A percentile compares a stretch with the other conserved stretches of the same genome.
Evolutionary conservation across 1,140 invertebrate genomes (phyloP).

Genomic region (Frieseomelitta varia): DNA sequence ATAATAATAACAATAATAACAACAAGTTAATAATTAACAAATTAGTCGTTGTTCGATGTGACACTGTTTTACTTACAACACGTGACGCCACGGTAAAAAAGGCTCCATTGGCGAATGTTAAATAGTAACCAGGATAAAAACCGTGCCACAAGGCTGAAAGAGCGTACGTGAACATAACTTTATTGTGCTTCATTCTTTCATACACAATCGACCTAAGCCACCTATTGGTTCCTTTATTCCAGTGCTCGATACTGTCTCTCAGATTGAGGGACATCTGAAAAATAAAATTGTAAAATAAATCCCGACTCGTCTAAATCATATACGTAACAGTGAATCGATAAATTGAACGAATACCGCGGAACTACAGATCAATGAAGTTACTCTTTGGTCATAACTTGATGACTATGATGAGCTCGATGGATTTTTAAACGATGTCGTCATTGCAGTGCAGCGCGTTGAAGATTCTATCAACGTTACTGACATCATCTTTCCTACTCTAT

Average conservation of each 20-base stretch:
- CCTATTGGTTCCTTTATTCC: conserved; percentile 96
- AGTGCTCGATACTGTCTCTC: conserved; percentile 90
- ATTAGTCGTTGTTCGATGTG: background rate
- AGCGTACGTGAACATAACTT: conserved; percentile 90
- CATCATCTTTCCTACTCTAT: background rate
- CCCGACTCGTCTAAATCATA: background rate
- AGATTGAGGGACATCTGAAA: conserved; percentile 89
- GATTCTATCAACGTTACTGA: background rate
- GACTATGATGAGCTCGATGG: background rate
- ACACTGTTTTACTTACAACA: conserved; percentile 83
- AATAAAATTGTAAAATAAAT: background rate
- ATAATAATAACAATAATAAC: background rate
- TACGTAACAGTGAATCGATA: background rate
- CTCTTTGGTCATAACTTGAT: background rate
- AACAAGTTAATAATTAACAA: background rate
- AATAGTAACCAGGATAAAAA: conserved; percentile 98
- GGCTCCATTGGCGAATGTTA: conserved; percentile 95
- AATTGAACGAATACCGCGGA: background rate
- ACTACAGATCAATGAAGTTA: background rate
- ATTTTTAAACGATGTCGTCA: background rate
- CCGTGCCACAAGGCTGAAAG: conserved; percentile 98
- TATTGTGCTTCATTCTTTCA: conserved; percentile 86
- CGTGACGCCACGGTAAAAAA: conserved; percentile 93
- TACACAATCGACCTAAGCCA: conserved; percentile 95
- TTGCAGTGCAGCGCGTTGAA: background rate